Evolutionary conservation across 64 coral and sea anemone genomes (phyloP).

Genomic region (Montipora foliosa): DNA sequence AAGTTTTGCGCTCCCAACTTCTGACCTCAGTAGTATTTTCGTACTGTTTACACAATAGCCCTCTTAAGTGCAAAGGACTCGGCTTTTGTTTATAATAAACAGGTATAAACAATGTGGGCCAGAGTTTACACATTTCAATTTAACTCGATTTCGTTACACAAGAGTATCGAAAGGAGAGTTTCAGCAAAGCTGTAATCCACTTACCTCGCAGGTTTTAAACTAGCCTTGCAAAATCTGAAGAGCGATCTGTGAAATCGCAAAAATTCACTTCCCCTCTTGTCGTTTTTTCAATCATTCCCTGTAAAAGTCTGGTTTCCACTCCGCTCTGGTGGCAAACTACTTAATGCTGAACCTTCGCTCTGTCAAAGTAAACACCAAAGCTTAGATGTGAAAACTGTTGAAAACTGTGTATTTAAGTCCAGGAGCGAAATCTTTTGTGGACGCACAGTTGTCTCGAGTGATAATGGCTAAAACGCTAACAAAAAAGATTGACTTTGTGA

Average conservation of each 20-base stretch:
- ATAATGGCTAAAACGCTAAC: background rate
- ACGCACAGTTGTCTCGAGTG: conserved; percentile 18
- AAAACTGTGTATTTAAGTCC: background rate
- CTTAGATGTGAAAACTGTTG: background rate
- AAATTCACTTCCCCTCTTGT: conserved; percentile 11
- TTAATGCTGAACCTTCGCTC: background rate
- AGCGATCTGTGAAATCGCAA: background rate
- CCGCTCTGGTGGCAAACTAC: background rate
- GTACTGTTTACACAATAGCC: no score
- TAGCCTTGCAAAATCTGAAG: background rate
- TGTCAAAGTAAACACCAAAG: background rate
- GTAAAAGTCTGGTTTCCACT: background rate
- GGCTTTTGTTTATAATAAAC: background rate
- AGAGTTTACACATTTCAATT: background rate
- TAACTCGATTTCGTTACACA: background rate
- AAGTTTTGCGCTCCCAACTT: no score
- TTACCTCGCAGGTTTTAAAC: conserved; percentile 20
- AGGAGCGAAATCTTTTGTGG: background rate
- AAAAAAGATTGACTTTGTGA: background rate
- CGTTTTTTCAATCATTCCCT: conserved; percentile 9
- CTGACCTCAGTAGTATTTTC: no score
- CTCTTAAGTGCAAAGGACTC: background rate
- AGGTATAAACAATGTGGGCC: conserved; percentile 22
- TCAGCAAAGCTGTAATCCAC: background rate
- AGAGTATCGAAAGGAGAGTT: background rate